These are phyloP conservation scores for Cryptomyrus ogoouensis DNA, from an alignment of 2,113 vertebrate species.

Conservation along the genomic window DNA sequence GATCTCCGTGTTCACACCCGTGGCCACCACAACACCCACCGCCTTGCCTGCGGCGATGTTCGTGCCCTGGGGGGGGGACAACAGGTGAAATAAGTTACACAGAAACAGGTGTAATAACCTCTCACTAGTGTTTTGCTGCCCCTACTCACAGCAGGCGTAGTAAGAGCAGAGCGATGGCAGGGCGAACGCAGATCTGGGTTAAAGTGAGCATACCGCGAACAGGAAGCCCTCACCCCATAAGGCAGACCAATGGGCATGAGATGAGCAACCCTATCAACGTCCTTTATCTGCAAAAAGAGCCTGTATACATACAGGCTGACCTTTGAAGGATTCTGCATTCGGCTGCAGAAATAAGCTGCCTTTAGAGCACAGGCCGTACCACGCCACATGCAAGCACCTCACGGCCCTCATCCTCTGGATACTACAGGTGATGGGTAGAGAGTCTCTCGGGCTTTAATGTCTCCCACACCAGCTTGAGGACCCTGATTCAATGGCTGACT, in stretches of 20 bases:
- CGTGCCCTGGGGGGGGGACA: slow-evolving; percentile 68
- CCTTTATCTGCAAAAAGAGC: neutral
- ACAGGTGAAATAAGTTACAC: neutral
- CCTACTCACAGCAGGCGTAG: neutral
- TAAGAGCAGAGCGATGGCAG: neutral
- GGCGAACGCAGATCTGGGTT: neutral
- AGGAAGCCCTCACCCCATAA: neutral
- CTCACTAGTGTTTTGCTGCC: neutral
- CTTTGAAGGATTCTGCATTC: neutral
- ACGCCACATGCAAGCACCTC: neutral
- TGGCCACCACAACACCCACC: slow-evolving; percentile 89
- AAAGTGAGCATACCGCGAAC: neutral
- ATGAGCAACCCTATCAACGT: neutral
- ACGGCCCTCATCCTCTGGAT: neutral
- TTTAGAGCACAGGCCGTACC: no score
- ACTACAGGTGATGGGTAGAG: neutral
- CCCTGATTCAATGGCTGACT: neutral
- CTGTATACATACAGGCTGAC: neutral
- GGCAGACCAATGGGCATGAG: neutral
- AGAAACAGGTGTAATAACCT: neutral
- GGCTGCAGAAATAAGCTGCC: neutral
- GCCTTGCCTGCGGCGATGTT: slow-evolving; percentile 96
- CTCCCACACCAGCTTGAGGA: neutral
- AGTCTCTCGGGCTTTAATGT: neutral
- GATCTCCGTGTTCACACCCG: slow-evolving; percentile 87